These are phyloP conservation scores for Phortica variegata DNA, from an alignment of 1,140 invertebrate species.

Conservation along the genomic window DNA sequence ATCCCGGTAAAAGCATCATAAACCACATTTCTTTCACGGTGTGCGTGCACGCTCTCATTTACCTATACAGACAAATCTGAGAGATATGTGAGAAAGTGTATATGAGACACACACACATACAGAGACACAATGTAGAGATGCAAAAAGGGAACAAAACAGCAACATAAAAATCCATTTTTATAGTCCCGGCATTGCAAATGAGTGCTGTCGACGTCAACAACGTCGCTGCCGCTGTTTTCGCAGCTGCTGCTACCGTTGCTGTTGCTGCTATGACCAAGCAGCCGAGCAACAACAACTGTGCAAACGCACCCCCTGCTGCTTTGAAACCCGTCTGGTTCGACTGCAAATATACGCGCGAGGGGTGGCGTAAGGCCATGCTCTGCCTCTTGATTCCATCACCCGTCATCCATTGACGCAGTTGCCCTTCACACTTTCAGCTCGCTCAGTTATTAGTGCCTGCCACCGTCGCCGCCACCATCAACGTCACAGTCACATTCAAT, in stretches of 20 bases:
- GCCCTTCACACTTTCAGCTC: too few relatives aligned
- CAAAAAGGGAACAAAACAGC: conserved; percentile 18
- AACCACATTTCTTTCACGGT: background rate
- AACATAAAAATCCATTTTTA: conserved; percentile 53
- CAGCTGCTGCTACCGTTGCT: conserved; percentile 9
- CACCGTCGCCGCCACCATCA: conserved; percentile 19
- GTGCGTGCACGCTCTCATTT: conserved; percentile 9
- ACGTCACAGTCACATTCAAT: conserved; percentile 6
- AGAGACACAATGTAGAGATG: conserved; percentile 21
- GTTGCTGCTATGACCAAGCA: conserved; percentile 15
- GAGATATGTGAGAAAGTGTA: too few relatives aligned
- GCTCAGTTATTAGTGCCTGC: conserved; percentile 34
- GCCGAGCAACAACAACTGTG: conserved; percentile 15
- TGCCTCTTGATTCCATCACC: too few relatives aligned
- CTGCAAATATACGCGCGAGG: too few relatives aligned
- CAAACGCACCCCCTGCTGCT: too few relatives aligned
- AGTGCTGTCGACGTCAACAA: conserved; percentile 1
- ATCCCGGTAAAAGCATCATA: too few relatives aligned
- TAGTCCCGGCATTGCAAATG: conserved; percentile 35
- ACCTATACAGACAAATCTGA: conserved; percentile 30
- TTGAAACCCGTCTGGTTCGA: too few relatives aligned
- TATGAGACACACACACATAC: conserved; percentile 7
- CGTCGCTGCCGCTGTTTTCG: conserved; percentile 9
- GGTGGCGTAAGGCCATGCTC: too few relatives aligned
- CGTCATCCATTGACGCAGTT: too few relatives aligned